Evolutionary conservation across 1,140 invertebrate genomes (phyloP).

Genomic region (Conus ventricosus): DNA sequence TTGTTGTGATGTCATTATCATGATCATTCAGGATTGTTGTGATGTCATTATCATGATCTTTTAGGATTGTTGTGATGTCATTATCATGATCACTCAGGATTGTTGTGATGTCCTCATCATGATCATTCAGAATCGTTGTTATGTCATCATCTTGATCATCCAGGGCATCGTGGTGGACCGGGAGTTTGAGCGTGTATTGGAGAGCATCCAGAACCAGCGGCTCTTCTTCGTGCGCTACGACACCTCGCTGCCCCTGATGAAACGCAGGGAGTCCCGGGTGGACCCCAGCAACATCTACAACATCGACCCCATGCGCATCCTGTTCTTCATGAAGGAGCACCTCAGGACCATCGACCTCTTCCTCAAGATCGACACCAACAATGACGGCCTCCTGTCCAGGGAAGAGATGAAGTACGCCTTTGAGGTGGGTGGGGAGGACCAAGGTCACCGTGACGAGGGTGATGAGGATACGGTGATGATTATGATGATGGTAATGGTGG

Average conservation of each 20-base stretch:
- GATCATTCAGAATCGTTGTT: too few species aligned
- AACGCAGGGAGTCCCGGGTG: constrained; percentile 41
- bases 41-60: too few species aligned
- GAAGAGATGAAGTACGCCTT: constrained; percentile 63
- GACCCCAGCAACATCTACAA: constrained; percentile 61
- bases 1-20: too few species aligned
- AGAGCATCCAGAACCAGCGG: constrained; percentile 46
- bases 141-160: too few species aligned
- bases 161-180: constrained; percentile 63
- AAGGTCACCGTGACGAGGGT: background rate
- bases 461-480: background rate
- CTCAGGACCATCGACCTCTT: constrained; percentile 64
- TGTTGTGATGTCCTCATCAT: too few species aligned
- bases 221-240: constrained; percentile 58
- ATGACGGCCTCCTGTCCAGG: constrained; percentile 45
- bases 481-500: background rate
- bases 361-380: constrained; percentile 59
- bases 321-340: constrained; percentile 65
- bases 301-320: constrained; percentile 62
- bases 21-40: too few species aligned
- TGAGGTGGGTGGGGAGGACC: constrained; percentile 42
- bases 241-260: constrained; percentile 50
- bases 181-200: constrained; percentile 55
- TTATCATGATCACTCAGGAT: too few species aligned
- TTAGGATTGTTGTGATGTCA: too few species aligned